A percentile compares a stretch with the other conserved stretches of the same genome.
Conservation (phyloP, 2,888 invertebrate genomes). For the Teleiodes luculella region DNA sequence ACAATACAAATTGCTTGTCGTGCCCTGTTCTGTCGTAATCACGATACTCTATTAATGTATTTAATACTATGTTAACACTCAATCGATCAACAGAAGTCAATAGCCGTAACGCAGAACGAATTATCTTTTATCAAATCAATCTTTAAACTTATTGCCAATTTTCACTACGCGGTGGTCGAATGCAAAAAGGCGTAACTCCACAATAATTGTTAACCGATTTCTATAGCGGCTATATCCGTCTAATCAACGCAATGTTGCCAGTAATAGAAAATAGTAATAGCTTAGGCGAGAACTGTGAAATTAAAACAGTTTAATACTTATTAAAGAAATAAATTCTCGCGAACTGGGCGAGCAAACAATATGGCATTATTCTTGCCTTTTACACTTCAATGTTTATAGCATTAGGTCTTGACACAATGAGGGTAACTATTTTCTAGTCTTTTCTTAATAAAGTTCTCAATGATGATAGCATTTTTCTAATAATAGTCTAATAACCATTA, state of each 20-base stretch:
- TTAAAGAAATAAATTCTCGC: slow-evolving; percentile 34
- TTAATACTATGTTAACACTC: slow-evolving; percentile 3
- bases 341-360: slow-evolving; percentile 5
- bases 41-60: not conserved
- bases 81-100: slow-evolving; percentile 1
- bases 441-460: no score
- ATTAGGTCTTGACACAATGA: not conserved
- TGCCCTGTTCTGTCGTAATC: not conserved
- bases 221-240: not conserved
- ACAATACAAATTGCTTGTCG: not conserved
- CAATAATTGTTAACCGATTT: slow-evolving; percentile 1
- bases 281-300: slow-evolving; percentile 47
- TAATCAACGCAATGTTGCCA: slow-evolving; percentile 1
- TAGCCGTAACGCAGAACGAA: not conserved
- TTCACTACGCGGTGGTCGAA: not conserved
- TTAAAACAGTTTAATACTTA: slow-evolving; percentile 41
- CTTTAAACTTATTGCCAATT: slow-evolving; percentile 2
- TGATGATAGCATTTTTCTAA: no score
- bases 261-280: slow-evolving; percentile 6
- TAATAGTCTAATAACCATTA: no score
- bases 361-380: slow-evolving; percentile 14
- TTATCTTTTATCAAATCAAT: slow-evolving; percentile 3
- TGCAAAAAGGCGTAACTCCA: not conserved
- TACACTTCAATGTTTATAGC: slow-evolving; percentile 3
- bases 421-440: not conserved